phyloP scores from a whole-genome alignment of 2,888 invertebrate species.

The Diachrysia chrysitis region DNA sequence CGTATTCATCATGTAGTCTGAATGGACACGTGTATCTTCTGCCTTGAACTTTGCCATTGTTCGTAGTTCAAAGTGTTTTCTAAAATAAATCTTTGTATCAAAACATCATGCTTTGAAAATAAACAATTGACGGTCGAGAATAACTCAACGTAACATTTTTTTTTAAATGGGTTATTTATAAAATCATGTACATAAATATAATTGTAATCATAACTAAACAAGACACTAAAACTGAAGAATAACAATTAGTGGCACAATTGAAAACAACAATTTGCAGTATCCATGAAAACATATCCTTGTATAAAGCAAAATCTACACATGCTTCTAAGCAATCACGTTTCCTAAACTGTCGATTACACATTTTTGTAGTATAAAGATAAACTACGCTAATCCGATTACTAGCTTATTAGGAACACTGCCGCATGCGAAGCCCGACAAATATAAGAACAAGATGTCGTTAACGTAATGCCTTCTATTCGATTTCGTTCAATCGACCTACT shows the following conservation, averaged over 20 bases:
- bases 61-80: constrained; percentile 17
- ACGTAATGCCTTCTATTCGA: constrained; percentile 49
- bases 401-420: constrained; percentile 66
- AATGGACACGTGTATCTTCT: constrained; percentile 21
- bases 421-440: constrained; percentile 72
- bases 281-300: background rate
- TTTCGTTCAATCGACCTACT: constrained; percentile 54
- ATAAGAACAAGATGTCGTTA: constrained; percentile 58
- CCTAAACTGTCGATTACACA: constrained; percentile 22
- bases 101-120: background rate
- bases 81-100: constrained; percentile 6
- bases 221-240: no score
- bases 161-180: no score
- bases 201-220: no score
- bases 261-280: no score
- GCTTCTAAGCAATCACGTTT: constrained; percentile 29
- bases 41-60: constrained; percentile 22
- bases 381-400: constrained; percentile 68
- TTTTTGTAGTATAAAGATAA: constrained; percentile 24
- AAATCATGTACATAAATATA: no score
- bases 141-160: background rate
- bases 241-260: no score
- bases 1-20: constrained; percentile 9
- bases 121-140: background rate
- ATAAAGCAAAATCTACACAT: constrained; percentile 24